Evolutionary conservation across 2,888 invertebrate genomes (phyloP), one percentile per base, ranked within the genome.

Genomic region (Anticlea derivata): DNA sequence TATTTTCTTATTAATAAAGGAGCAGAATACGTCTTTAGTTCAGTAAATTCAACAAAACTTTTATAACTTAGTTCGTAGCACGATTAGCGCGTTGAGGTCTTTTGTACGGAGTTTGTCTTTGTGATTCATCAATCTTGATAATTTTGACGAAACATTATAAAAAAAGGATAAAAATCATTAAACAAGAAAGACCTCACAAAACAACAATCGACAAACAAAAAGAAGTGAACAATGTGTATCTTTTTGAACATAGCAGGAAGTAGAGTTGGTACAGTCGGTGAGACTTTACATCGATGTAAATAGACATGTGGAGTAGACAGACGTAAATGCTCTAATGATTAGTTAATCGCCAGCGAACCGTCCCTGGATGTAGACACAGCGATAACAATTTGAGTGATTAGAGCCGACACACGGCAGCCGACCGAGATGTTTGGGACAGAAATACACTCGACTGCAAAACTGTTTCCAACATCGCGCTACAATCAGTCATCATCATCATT

Each of bases 351-450:
- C 60, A 68, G 69, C 64, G 69, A 73, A 72, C 70, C 70, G 67
- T 68, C 68, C 60, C 74, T 75, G 70, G 73, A 71, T 64, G 65
- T 64, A 70, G 69, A 69, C 70, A 59, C 58, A 49, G 60, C 68
- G 76, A 75, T 74, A 75, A 76, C 70, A 72, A 69, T 67, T 73
- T 70, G 75, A 78, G 71, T 78, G 73, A 78, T 75, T 69, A 66
- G 64, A 72, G 64, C 66, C 68, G 77, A 76, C 76, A 76, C 76
- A 57, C 63, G 65, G 68, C 69, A 70, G 58, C 62, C 64, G 55
- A 68, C 63, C 65, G 69, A 66, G 62, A 75, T 66, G 70, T 68
- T 58, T 50, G 37, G 43, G 33, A 35, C 35, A 40, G 29, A 43
- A 55, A 46, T 48, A 58, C 49, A 48, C 31, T 33, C 49, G 35